Base-by-base conservation (phyloP, 1,140 invertebrate species). In the Scaptomyza montana region DNA sequence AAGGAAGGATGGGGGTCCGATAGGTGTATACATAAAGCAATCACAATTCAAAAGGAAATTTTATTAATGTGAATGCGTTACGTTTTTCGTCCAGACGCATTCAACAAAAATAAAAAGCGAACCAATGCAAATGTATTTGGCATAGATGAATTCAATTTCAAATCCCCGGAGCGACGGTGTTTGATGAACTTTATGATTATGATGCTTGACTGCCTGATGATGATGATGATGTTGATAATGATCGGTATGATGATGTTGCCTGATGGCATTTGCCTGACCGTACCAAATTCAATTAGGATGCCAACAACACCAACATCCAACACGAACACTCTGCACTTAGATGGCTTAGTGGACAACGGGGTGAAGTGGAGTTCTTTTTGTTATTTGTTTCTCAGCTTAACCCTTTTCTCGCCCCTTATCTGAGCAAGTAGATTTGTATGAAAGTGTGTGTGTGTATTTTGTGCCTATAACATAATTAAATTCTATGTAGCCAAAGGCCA, bases 1-100 rank as follows among this genome's bases (percentile, higher is more conserved):
- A 6, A 10, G 47, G 55, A 12, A 21, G 13, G 33, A 9, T 6
- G 5, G 7, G 30, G 7, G 33, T 7, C 7, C 2, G 21, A 36
- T 36, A 36, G 33, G 33, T 36, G 33, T 36, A 36, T 36, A 49
- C 77, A 82, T 82, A 89, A 87, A 80, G 79, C 84, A 87, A 87
- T 89, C 84, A 82, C 82, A 87, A 87, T 87, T 87, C 84, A 89
- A 89, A 89, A 89, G 84, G 84, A 89, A 89, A 89, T 89, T 89
- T 84, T 89, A 89, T 89, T 89, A 89, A 89, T 89, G 85, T 68
- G 74, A 84, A 89, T 89, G 84, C 78, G 81, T 74, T 80, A 71
- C 66, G 50, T 61, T 74, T 36, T 47, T 74, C 77, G 81, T 51
- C 78, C 78, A 89, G 84, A 89, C 84, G 68, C 68, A 89, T 84